A percentile compares a stretch with the other conserved stretches of the same genome.
These are phyloP conservation scores for Coendou prehensilis DNA, from an alignment of 2,797 vertebrate species.

Conservation along the genomic window DNA sequence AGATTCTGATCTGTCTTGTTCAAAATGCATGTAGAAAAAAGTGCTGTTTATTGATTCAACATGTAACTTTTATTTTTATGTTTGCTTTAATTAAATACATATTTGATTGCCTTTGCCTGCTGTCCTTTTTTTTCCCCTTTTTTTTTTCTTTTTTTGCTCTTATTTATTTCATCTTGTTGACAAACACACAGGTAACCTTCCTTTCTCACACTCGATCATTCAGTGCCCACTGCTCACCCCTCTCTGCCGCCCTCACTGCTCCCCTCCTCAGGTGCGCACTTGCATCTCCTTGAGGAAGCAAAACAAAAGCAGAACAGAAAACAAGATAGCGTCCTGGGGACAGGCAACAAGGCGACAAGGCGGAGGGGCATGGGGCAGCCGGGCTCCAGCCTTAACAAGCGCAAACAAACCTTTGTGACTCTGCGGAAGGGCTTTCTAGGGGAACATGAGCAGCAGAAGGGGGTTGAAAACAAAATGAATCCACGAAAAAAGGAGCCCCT, in stretches of 20 bases:
- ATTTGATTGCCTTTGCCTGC: slow-evolving; percentile 93
- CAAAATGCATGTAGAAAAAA: slow-evolving; percentile 93
- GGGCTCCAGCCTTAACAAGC: slow-evolving; percentile 40
- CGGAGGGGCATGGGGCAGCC: slow-evolving; percentile 27
- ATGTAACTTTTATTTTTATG: slow-evolving; percentile 94
- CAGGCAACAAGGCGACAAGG: neutral
- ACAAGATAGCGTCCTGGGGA: slow-evolving; percentile 33
- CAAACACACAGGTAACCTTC: slow-evolving; percentile 93
- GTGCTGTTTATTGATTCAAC: slow-evolving; percentile 93
- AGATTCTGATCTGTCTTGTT: slow-evolving; percentile 95
- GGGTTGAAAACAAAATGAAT: slow-evolving; percentile 34
- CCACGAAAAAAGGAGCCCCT: neutral
- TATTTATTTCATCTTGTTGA: slow-evolving; percentile 92
- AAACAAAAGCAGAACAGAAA: slow-evolving; percentile 75
- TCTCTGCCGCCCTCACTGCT: neutral
- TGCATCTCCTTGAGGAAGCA: slow-evolving; percentile 78
- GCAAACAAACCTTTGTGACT: slow-evolving; percentile 51
- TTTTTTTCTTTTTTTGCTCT: slow-evolving; percentile 86
- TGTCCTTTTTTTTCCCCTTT: slow-evolving; percentile 83
- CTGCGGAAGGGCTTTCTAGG: slow-evolving; percentile 77
- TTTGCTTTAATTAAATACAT: slow-evolving; percentile 95
- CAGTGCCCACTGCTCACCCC: slow-evolving; percentile 77
- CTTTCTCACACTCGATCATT: slow-evolving; percentile 84
- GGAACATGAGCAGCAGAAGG: slow-evolving; percentile 7
- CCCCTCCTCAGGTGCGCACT: slow-evolving; percentile 73